Base-by-base conservation (phyloP, 2,113 vertebrate genomes). In the Camelus dromedarius region DNA sequence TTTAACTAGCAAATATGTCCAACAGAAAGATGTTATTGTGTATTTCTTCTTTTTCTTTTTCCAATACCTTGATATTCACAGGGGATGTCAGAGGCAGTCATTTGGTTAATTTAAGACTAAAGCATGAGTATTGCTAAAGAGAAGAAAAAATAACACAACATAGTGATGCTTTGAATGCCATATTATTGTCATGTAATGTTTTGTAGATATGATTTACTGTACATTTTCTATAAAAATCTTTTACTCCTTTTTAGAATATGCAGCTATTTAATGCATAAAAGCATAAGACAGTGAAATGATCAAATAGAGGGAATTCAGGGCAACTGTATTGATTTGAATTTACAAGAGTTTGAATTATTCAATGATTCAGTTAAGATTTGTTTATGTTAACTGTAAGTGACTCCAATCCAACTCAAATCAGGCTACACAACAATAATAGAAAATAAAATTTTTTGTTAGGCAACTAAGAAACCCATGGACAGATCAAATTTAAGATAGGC, bases 381-480 rank as follows among this genome's bases (percentile, higher is more conserved):
- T 91, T 82, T 58, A 56, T 83, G 12, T 84, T 75, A 85, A 32
- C 46, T 79, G 30, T 15, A 75, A 32, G 16, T 89, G 60, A 82
- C 15, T 72, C 54, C 92, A 89, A 89, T 82, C 12, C 9, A 58
- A 30, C 8, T 91, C 32, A 70, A 75, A 91, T 18, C 76, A 16
- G 8, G 10, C 28, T 79, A 60, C 15, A 67, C 19, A 75, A 54
- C n/a, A 52, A 42, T 26, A 75, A 85, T 67, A 87, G 16, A 93
- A 95, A 93, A 70, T 97, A 3, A 70, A 84, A 84, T 88, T 64
- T 64, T 93, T 88, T 94, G 26, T 38, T 66, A 18, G 35, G 16
- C 30, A 93, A 52, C 64, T 66, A 76, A 91, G 46, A 77, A 35
- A 85, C 10, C 7, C 56, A 14, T 67, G n/a, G 15, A 54, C 5